Evolutionary conservation across 2,113 vertebrate species (phyloP).

Genomic region (Microcebus murinus): DNA sequence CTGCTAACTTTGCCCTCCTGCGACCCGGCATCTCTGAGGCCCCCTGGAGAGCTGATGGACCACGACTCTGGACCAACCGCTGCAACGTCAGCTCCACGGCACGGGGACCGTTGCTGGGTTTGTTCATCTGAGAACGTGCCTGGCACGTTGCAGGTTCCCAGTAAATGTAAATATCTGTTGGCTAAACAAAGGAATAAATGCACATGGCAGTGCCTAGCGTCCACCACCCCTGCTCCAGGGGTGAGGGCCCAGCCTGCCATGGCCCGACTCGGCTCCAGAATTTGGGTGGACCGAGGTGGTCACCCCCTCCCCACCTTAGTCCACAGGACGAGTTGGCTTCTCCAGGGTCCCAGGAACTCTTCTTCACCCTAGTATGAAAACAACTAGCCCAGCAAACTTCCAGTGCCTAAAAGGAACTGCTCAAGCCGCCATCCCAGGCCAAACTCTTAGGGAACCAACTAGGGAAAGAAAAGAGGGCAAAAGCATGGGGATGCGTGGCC

Average conservation of each 20-base stretch:
- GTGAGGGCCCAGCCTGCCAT: not conserved
- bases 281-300: not conserved
- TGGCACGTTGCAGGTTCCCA: fast-evolving
- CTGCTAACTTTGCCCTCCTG: not conserved
- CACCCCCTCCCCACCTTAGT: fast-evolving
- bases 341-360: not conserved
- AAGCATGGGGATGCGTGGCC: not conserved
- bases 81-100: fast-evolving
- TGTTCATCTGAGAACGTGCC: not conserved
- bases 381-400: not conserved
- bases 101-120: not conserved
- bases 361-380: not conserved
- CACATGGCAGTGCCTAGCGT: fast-evolving
- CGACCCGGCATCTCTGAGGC: too few relatives aligned
- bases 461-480: too few relatives aligned
- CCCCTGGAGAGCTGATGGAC: not conserved
- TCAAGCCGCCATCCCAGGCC: not conserved
- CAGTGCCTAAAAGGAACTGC: not conserved
- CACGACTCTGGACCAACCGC: too few relatives aligned
- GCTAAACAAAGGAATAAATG: not conserved
- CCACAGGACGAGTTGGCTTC: not conserved
- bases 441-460: not conserved
- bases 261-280: fast-evolving
- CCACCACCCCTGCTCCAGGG: too few relatives aligned
- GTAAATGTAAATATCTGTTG: too few relatives aligned